phyloP scores from a whole-genome alignment of 2,888 invertebrate species.

The Incurvaria masculella region DNA sequence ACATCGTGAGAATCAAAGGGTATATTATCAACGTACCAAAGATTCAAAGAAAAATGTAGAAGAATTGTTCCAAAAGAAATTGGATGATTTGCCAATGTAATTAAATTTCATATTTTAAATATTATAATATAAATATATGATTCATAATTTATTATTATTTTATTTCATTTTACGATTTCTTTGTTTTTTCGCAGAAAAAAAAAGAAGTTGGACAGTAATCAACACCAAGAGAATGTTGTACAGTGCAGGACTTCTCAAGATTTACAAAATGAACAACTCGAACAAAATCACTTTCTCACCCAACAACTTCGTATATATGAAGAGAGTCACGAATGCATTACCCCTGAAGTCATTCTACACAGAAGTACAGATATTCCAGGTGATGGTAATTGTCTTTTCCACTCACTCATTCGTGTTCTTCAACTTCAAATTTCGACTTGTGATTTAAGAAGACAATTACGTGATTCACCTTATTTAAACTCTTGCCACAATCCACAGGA shows the following conservation, averaged over 20 bases:
- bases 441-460: conserved; percentile 10
- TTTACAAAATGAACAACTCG: conserved; percentile 14
- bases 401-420: conserved; percentile 17
- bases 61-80: conserved; percentile 6
- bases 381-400: conserved; percentile 18
- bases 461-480: conserved; percentile 12
- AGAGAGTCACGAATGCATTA: conserved; percentile 19
- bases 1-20: conserved; percentile 12
- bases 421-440: conserved; percentile 9
- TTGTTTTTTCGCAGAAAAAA: conserved; percentile 10
- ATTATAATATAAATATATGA: conserved; percentile 7
- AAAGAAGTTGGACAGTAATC: conserved; percentile 8
- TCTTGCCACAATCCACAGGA: conserved; percentile 12
- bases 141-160: conserved; percentile 7
- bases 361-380: conserved; percentile 20
- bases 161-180: conserved; percentile 1
- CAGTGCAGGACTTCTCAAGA: conserved; percentile 11
- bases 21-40: conserved; percentile 9
- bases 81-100: conserved; percentile 11
- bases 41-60: conserved; percentile 6
- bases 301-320: conserved; percentile 17
- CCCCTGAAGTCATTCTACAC: conserved; percentile 23
- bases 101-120: conserved; percentile 12
- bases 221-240: conserved; percentile 10
- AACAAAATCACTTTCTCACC: conserved; percentile 17